Evolutionary conservation across 1,140 invertebrate species (phyloP).

Genomic region (Meloidogyne hapla): DNA sequence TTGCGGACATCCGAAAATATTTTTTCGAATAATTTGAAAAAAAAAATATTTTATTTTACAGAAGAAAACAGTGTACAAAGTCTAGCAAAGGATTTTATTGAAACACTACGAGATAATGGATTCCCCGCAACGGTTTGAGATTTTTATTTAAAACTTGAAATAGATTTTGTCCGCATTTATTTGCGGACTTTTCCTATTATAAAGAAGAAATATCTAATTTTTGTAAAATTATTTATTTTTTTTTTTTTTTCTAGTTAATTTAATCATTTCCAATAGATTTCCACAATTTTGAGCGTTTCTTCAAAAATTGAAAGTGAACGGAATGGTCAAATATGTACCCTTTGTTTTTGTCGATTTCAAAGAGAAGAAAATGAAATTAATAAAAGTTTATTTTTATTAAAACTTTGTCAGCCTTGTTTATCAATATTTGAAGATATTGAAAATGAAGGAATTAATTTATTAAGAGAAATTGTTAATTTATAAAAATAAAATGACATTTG

Average conservation of each 20-base stretch:
- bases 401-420: neutral
- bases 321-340: neutral
- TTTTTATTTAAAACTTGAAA: neutral
- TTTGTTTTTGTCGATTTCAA: conserved; percentile 7
- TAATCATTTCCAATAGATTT: neutral
- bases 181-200: too few species aligned
- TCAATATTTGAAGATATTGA: conserved; percentile 4
- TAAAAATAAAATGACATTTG: neutral
- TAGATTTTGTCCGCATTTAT: too few species aligned
- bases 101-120: neutral
- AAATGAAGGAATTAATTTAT: neutral
- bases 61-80: neutral
- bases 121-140: conserved; percentile 8
- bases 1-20: too few species aligned
- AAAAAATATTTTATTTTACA: too few species aligned
- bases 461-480: neutral
- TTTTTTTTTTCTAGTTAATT: too few species aligned
- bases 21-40: too few species aligned
- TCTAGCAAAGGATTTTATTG: conserved; percentile 15
- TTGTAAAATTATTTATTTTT: too few species aligned
- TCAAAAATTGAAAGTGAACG: conserved; percentile 17
- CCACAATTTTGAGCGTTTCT: conserved; percentile 22
- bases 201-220: too few species aligned
- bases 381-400: neutral
- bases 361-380: neutral